These are phyloP conservation scores for Genyomyrus donnyi DNA, from an alignment of 2,113 vertebrate species.

Conservation along the genomic window DNA sequence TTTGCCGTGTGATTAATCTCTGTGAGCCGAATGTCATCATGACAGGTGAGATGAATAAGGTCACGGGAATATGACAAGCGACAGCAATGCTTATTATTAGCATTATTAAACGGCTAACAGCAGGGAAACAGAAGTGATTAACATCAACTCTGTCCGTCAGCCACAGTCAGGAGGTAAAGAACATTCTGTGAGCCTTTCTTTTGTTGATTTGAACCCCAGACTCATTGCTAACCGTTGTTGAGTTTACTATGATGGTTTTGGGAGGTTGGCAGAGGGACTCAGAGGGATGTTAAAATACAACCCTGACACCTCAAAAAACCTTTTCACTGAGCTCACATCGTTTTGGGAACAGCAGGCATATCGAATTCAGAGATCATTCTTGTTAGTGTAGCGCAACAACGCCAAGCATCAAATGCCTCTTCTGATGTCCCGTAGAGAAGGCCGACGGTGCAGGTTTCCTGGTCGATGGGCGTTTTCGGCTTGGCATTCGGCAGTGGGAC, in stretches of 20 bases:
- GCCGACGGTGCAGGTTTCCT: slow-evolving; percentile 13
- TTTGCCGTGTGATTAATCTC: slow-evolving; percentile 26
- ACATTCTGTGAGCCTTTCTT: slow-evolving; percentile 19
- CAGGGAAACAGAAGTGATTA: slow-evolving; percentile 35
- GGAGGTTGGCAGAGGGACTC: neutral
- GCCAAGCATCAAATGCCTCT: neutral
- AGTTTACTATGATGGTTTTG: neutral
- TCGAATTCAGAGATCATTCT: neutral
- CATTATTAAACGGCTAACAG: slow-evolving; percentile 43
- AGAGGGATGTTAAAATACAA: neutral
- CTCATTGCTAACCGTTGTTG: neutral
- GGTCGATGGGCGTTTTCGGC: neutral
- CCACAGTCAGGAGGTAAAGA: slow-evolving; percentile 33
- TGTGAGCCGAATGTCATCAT: slow-evolving; percentile 25
- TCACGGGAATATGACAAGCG: slow-evolving; percentile 29
- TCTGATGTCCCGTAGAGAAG: neutral
- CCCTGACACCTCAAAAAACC: neutral
- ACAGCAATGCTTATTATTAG: slow-evolving; percentile 46
- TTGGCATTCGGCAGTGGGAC: neutral
- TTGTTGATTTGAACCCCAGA: neutral
- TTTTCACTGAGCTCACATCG: neutral
- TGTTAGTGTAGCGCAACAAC: neutral
- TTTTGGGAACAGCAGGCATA: neutral
- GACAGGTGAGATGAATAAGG: slow-evolving; percentile 35
- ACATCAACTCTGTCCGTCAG: slow-evolving; percentile 16